phyloP scores from a whole-genome alignment of 2,113 vertebrate genomes.

The Myrmophylax atrothorax region DNA sequence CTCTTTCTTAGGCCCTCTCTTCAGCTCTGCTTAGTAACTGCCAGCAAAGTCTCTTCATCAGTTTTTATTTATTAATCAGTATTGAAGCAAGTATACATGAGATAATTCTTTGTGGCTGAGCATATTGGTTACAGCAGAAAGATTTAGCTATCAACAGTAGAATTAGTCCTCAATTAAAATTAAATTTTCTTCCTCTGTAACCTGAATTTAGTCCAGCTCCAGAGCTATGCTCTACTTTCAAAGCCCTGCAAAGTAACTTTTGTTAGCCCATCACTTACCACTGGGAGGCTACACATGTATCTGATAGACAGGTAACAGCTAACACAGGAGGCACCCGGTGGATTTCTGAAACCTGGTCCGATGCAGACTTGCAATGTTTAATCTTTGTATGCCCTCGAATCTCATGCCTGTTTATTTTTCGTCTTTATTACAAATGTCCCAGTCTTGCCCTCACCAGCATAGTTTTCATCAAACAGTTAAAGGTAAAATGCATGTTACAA shows the following conservation, averaged over 20 bases:
- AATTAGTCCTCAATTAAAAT: neutral
- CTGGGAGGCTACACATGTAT: neutral
- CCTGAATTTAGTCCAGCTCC: neutral
- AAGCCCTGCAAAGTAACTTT: neutral
- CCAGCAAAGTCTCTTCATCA: constrained; percentile 42
- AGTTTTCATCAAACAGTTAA: neutral
- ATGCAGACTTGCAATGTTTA: neutral
- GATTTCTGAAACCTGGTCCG: neutral
- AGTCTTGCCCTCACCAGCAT: neutral
- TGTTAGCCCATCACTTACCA: constrained; percentile 11
- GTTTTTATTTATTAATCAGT: constrained; percentile 71
- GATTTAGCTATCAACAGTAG: neutral
- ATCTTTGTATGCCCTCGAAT: neutral
- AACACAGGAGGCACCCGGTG: neutral
- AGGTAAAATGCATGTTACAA: neutral
- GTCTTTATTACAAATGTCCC: neutral
- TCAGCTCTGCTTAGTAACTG: constrained; percentile 60
- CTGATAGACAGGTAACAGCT: constrained; percentile 10
- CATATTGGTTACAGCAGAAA: constrained; percentile 58
- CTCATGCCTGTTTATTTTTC: neutral
- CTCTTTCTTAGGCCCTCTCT: neutral
- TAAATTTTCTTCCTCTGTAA: neutral
- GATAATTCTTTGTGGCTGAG: constrained; percentile 14
- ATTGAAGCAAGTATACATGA: constrained; percentile 60
- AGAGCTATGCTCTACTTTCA: neutral